Evolutionary conservation across 1,140 invertebrate species (phyloP), one percentile per base, ranked within the genome.

Genomic region (Drosophila gunungcola): DNA sequence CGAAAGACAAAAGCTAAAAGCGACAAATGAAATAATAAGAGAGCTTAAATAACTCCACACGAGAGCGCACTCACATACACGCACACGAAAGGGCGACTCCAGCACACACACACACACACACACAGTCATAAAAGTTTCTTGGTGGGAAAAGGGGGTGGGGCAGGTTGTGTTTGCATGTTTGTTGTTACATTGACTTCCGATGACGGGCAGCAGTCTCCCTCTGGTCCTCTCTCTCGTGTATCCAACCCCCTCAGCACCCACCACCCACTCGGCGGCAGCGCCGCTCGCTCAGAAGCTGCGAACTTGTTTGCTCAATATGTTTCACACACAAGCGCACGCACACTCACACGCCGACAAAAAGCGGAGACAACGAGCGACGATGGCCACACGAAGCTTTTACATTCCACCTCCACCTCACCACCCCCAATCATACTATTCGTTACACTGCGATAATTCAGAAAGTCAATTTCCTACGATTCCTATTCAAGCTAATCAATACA

Each of bases 11-110:
- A 89, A 89, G 84, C 84, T 84, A 89, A 89, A 89, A 89, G 84
- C 84, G 84, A 89, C 84, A 89, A 89, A 89, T 89, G 84, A 89
- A 89, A 89, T 89, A 89, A 89, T 89, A 89, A 89, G 84, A 89
- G 80, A 89, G 84, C 84, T 89, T 89, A 89, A 89, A 89, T 89
- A 89, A 89, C 84, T 89, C 80, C 85, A 89, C 83, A 89, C 83
- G 78, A 86, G 78, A 80, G 61, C 63, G 60, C 39, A 43, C 60
- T 68, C 16, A 57, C 49, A 65, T 12, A 67, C 41, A 29, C 34
- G 55, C 27, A 45, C 27, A 57, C 48, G 13, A 73, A 49, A 25
- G 51, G 53, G 46, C 41, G 45, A 67, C 29, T 54, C 36, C 56
- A 41, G n/a, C n/a, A n/a, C n/a, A n/a, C n/a, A 48, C 51, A 53